Conservation (phyloP, 2,797 vertebrate species). For the Mareca penelope region DNA sequence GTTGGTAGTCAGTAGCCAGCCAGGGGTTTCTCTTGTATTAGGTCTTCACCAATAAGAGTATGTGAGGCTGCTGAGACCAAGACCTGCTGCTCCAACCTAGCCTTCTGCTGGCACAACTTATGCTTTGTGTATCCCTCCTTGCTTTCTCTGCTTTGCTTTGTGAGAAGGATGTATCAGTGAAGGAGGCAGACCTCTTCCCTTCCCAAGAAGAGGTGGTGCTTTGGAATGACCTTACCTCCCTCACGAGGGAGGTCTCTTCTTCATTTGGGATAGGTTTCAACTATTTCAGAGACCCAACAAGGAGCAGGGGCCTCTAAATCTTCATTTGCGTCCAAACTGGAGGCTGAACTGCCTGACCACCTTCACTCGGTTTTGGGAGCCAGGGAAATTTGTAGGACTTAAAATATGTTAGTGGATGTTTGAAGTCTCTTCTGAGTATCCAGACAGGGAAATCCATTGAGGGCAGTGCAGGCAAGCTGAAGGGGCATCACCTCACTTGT, state of each 20-base stretch:
- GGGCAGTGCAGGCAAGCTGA: neutral
- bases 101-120: neutral
- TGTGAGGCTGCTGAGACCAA: neutral
- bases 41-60: neutral
- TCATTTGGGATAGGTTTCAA: neutral
- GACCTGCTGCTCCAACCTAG: neutral
- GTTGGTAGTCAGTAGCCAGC: neutral
- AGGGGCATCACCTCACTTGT: neutral
- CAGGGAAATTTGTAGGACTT: neutral
- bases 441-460: neutral
- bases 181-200: neutral
- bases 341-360: neutral
- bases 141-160: constrained; percentile 8
- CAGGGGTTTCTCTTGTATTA: neutral
- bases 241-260: neutral
- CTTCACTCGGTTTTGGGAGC: neutral
- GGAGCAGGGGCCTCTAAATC: neutral
- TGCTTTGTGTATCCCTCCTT: constrained; percentile 26
- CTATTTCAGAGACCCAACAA: neutral
- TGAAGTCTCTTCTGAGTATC: neutral
- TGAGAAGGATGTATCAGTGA: neutral
- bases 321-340: neutral
- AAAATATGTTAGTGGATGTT: neutral
- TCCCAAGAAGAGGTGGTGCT: neutral
- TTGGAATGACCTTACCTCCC: neutral